Conservation (phyloP, 2,888 invertebrate species). For the Lepidocyrtinus sp. region DNA sequence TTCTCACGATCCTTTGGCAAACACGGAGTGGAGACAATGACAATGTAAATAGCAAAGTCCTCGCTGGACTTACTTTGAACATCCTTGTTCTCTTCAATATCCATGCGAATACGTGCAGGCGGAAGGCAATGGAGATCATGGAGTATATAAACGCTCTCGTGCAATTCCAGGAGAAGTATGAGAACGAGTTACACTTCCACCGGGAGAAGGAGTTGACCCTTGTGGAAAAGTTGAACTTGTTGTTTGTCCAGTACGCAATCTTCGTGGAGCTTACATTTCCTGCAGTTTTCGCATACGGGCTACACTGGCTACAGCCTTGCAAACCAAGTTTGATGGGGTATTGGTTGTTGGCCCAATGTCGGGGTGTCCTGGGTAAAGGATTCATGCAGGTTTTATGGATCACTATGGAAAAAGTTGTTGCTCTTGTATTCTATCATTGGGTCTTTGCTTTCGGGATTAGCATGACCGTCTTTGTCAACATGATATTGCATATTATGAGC, state of each 20-base stretch:
- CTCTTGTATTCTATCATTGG: background rate
- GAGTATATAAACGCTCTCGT: background rate
- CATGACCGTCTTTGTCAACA: background rate
- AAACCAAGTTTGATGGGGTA: background rate
- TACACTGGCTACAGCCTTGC: background rate
- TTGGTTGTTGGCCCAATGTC: background rate
- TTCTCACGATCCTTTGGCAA: background rate
- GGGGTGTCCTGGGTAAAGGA: background rate
- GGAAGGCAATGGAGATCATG: background rate
- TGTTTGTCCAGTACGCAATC: background rate
- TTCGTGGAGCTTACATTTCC: constrained; percentile 9
- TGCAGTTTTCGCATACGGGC: background rate
- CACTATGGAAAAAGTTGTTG: background rate
- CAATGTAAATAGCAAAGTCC: background rate
- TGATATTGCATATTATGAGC: background rate
- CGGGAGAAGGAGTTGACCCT: background rate
- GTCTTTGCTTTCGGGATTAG: background rate
- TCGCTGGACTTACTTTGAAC: background rate
- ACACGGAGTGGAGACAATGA: background rate
- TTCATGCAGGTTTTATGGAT: background rate
- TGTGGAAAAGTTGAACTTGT: background rate
- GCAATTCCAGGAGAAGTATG: background rate
- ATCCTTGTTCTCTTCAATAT: background rate
- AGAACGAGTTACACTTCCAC: too few relatives aligned
- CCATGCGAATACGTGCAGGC: background rate